Conservation (phyloP, 2,888 invertebrate genomes). For the Amphipyra tragopoginis region DNA sequence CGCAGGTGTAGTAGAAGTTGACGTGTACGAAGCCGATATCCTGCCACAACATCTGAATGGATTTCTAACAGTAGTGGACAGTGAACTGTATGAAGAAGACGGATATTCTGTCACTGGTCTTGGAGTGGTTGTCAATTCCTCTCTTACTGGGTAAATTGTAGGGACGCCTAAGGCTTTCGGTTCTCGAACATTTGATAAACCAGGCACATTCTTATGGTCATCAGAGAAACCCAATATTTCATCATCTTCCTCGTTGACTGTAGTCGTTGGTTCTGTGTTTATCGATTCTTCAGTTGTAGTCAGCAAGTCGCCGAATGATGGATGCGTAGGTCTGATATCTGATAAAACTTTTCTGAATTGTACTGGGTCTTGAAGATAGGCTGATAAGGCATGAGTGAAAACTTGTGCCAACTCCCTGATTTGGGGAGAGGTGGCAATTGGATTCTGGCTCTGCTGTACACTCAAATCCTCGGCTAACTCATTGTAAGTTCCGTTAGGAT, state of each 20-base stretch:
- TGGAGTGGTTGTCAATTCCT: slow-evolving; percentile 70
- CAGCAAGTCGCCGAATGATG: slow-evolving; percentile 87
- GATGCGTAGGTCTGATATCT: slow-evolving; percentile 94
- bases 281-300: slow-evolving; percentile 77
- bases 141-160: slow-evolving; percentile 66
- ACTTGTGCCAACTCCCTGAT: slow-evolving; percentile 95
- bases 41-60: slow-evolving; percentile 83
- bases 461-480: slow-evolving; percentile 89
- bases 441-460: slow-evolving; percentile 91
- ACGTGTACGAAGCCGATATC: slow-evolving; percentile 85
- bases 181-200: slow-evolving; percentile 73
- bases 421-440: slow-evolving; percentile 91
- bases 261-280: slow-evolving; percentile 90
- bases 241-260: slow-evolving; percentile 92
- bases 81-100: slow-evolving; percentile 63
- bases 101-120: slow-evolving; percentile 64
- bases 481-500: slow-evolving; percentile 82
- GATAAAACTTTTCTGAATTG: slow-evolving; percentile 94
- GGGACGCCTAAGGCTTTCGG: slow-evolving; percentile 82
- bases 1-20: slow-evolving; percentile 72
- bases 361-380: slow-evolving; percentile 95
- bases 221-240: slow-evolving; percentile 95
- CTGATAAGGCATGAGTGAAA: slow-evolving; percentile 95
- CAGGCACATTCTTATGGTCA: slow-evolving; percentile 80
- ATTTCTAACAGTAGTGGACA: slow-evolving; percentile 73